These are phyloP conservation scores for Exephanes ischioxanthus DNA, from an alignment of 2,888 invertebrate genomes.

Conservation along the genomic window DNA sequence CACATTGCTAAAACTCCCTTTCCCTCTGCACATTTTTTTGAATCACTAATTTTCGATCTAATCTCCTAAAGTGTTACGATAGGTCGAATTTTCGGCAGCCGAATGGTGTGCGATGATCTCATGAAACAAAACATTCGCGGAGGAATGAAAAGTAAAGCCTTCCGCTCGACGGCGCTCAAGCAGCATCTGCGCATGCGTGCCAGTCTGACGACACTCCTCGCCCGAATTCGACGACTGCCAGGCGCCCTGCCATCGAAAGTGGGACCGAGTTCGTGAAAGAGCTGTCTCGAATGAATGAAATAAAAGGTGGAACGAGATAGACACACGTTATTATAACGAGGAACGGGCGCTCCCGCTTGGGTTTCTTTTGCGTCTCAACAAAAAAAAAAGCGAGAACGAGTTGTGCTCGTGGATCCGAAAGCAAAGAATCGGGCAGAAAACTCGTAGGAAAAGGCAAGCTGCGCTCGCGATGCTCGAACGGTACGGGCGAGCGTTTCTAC, in stretches of 20 bases:
- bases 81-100: constrained; percentile 26
- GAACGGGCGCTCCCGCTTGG: not conserved
- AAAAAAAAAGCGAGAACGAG: constrained; percentile 22
- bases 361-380: constrained; percentile 6
- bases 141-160: not conserved
- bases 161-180: not conserved
- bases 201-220: constrained; percentile 24
- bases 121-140: not conserved
- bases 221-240: not conserved
- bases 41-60: not conserved
- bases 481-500: constrained; percentile 39
- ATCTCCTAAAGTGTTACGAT: not conserved
- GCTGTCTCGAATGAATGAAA: constrained; percentile 33
- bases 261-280: constrained; percentile 2
- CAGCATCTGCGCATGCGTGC: not conserved
- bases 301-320: constrained; percentile 5
- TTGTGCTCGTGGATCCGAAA: constrained; percentile 14
- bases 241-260: not conserved
- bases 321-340: constrained; percentile 28
- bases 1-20: constrained; percentile 4
- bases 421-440: not conserved
- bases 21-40: not conserved
- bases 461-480: constrained; percentile 23
- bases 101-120: not conserved
- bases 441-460: constrained; percentile 20